These are phyloP conservation scores for Megalops cyprinoides DNA, from an alignment of 2,797 vertebrate species.

Conservation along the genomic window DNA sequence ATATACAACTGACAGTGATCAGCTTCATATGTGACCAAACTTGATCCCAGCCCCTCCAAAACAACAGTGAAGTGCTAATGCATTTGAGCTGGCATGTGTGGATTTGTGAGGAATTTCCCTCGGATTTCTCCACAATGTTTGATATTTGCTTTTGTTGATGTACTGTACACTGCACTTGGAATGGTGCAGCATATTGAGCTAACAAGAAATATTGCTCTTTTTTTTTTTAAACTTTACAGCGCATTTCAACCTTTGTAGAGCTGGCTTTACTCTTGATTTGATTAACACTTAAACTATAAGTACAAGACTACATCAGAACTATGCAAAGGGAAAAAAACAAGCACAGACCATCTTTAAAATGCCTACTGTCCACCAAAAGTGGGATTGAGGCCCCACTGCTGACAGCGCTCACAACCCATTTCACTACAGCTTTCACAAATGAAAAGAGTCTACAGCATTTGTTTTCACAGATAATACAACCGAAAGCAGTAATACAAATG, in stretches of 20 bases:
- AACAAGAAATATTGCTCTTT: background rate
- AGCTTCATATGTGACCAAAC: background rate
- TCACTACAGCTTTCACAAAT: background rate
- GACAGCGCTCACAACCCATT: background rate
- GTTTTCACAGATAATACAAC: too few species aligned
- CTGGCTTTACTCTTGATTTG: background rate
- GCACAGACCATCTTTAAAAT: background rate
- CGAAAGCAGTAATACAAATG: conserved; percentile 1
- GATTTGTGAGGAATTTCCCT: background rate
- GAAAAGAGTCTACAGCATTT: too few species aligned
- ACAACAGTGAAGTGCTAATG: background rate
- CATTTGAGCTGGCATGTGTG: background rate
- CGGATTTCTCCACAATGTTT: background rate
- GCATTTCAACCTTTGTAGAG: background rate
- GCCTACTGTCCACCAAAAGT: background rate
- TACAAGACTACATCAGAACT: background rate
- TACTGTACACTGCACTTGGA: background rate
- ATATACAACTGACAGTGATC: background rate
- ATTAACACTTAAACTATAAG: background rate
- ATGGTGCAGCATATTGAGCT: background rate
- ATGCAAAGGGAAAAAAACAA: background rate
- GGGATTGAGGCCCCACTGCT: background rate
- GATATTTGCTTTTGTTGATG: background rate
- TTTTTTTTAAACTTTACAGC: background rate
- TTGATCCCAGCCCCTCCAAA: background rate